Evolutionary conservation across 2,888 invertebrate species (phyloP).

Genomic region (Athalia cordata): DNA sequence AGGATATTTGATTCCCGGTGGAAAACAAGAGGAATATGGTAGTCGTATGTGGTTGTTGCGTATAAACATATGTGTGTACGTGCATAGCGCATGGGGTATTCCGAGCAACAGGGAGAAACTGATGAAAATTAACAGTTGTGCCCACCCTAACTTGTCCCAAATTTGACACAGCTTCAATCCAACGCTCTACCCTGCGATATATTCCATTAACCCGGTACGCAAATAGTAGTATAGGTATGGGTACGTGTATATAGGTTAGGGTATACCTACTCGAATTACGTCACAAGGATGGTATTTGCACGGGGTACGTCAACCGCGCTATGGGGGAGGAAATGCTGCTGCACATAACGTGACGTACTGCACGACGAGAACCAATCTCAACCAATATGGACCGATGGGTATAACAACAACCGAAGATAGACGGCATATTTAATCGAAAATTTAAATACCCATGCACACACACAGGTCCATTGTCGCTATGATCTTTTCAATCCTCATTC

Average conservation of each 20-base stretch:
- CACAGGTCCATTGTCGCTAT: neutral
- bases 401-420: slow-evolving; percentile 23
- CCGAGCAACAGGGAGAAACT: neutral
- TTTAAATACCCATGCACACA: neutral
- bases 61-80: too few species aligned
- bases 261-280: slow-evolving; percentile 7
- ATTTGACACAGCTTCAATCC: slow-evolving; percentile 34
- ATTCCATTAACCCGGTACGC: slow-evolving; percentile 33
- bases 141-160: slow-evolving; percentile 16
- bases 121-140: slow-evolving; percentile 36
- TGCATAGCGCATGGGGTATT: neutral
- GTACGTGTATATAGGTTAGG: neutral
- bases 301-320: neutral
- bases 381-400: slow-evolving; percentile 17
- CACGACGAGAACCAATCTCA: slow-evolving; percentile 21
- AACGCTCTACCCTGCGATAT: slow-evolving; percentile 13
- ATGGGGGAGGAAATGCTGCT: neutral
- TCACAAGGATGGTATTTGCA: slow-evolving; percentile 28
- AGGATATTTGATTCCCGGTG: slow-evolving; percentile 29
- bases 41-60: too few species aligned
- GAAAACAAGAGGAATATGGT: slow-evolving; percentile 2
- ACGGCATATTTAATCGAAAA: slow-evolving; percentile 27
- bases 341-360: neutral
- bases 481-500: neutral
- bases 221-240: neutral